Evolutionary conservation across 2,888 invertebrate genomes (phyloP).

Genomic region (Ernsta delagoae): DNA sequence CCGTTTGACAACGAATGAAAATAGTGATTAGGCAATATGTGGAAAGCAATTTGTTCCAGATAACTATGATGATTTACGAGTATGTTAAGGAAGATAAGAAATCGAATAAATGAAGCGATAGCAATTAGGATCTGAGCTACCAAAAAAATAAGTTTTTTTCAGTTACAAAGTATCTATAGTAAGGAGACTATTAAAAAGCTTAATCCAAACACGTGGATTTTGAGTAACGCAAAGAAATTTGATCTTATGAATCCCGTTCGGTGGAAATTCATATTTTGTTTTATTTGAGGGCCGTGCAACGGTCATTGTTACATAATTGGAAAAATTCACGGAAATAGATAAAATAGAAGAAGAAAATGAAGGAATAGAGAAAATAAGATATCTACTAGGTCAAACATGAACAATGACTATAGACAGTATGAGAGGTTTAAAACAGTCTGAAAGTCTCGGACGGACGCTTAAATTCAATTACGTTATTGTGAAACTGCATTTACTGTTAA

Average conservation of each 20-base stretch:
- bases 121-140: not conserved
- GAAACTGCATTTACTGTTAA: not conserved
- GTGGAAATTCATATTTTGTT: no score
- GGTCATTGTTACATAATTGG: no score
- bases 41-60: constrained; percentile 14
- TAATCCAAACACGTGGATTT: no score
- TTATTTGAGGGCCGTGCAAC: no score
- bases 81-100: not conserved
- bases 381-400: no score
- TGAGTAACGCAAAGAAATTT: no score
- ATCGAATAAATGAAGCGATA: not conserved
- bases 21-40: constrained; percentile 25
- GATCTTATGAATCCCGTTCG: no score
- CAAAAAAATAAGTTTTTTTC: not conserved
- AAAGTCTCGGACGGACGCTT: not conserved
- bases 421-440: not conserved
- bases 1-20: constrained; percentile 25
- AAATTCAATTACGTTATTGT: not conserved
- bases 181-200: no score
- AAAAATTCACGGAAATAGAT: no score
- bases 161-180: not conserved
- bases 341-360: no score
- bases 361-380: no score
- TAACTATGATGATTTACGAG: not conserved
- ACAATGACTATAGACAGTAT: no score